Evolutionary conservation across 30 jellyfish, hydroid and myxozoan genomes (phyloP), one percentile per base, ranked within the genome.

Genomic region (Mastigias papua): DNA sequence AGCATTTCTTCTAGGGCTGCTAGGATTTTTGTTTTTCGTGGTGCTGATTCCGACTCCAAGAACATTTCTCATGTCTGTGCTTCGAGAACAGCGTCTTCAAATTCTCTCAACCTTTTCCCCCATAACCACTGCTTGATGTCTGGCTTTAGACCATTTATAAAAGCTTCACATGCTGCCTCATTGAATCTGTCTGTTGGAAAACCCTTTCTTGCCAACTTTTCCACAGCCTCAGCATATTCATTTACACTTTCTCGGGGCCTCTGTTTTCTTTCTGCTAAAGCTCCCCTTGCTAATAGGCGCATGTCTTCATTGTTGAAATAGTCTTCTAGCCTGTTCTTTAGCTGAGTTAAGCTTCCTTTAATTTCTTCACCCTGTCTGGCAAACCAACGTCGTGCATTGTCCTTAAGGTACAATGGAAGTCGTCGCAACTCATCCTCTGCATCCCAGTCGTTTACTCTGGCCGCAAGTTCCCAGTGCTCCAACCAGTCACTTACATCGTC

Each of bases 361-460:
- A 65, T 25, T 35, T 65, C 76, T 65, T 65, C 76, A 65, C 76
- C 25, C 42, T 65, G 76, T 65, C 76, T 65, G 33, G 76, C 42
- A 37, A 65, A 65, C 76, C 76, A 65, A 21, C 76, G 20, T 65
- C 76, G 76, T 25, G 76, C 76, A 65, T 65, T 65, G 34, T 65
- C 76, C 76, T 65, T 65, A n/a, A 65, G 37, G 76, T 65, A 65
- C 42, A 65, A 21, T 65, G 76, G 76, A 65, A 65, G 76, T 65
- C 76, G 20, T 35, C 76, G 0, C 42, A 65, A 37, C 76, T 65
- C 76, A 65, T 65, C 76, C 25, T 65, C 76, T 65, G 76, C 76
- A 65, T 65, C 76, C 42, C 76, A 65, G 37, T 65, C 76, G 76
- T 65, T 65, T 65, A 65, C 76, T 65, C 76, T 65, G 76, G 76